Base-by-base conservation (phyloP, 2,797 vertebrate species). In the Syndactyla subalaris region DNA sequence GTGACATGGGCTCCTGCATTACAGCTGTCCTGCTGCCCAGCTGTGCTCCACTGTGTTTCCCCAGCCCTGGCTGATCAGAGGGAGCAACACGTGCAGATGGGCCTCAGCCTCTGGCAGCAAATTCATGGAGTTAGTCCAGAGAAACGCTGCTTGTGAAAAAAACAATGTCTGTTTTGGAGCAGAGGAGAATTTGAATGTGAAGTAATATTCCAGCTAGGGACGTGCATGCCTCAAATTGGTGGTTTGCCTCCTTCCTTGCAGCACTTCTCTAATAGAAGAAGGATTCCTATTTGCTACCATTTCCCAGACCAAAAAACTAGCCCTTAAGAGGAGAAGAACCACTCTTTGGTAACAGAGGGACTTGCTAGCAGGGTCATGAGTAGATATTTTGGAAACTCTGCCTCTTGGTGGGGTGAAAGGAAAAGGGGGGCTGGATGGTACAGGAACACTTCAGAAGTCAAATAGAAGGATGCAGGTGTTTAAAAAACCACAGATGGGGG, bases 81-180 rank as follows among this genome's bases (percentile, higher is more conserved):
- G 51, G 22, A 95, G 52, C 41, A 55, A 34, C 14, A 21, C 1
- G 2, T 48, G 39, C 12, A 10, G 38, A 73, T 38, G 76, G 46
- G 72, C 55, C 48, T 92, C 52, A 62, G 79, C 55, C 73, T 86
- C 61, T 2, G 38, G 76, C 82, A 85, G 34, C 16, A 70, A 85
- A 75, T 78, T 92, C 45, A 51, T 58, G 68, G 59, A 86, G 26
- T 51, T 63, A 39, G 18, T 94, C 82, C 48, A 91, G 70, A 78
- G 73, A 75, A 95, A 65, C 34, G 49, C 67, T 79, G 63, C 68
- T 79, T 0, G 0, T 36, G 10, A 91, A 51, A 77, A 83, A 71
- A 68, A 8, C 29, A 62, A 32, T 0, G 0, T 70, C 76, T 91
- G 32, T 61, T 91, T 84, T 52, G 62, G 55, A 91, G 41, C 9